These are phyloP conservation scores for Limnephilus rhombicus DNA, from an alignment of 2,888 invertebrate genomes.

Conservation along the genomic window DNA sequence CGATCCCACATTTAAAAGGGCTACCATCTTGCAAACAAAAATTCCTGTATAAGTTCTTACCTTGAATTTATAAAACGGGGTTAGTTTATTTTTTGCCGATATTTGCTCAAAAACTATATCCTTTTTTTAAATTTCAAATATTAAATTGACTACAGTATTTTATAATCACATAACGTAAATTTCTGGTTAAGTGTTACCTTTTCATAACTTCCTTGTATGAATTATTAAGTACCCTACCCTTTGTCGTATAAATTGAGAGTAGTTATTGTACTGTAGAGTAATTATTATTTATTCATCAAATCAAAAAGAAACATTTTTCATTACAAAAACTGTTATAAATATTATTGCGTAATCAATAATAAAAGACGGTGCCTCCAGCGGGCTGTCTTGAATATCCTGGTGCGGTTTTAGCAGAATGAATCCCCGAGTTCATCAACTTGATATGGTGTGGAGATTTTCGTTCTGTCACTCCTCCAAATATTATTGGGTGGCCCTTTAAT, in stretches of 20 bases:
- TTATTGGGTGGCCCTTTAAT: slow-evolving; percentile 75
- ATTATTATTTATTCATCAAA: not conserved
- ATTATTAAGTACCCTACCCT: no score
- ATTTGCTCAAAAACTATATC: not conserved
- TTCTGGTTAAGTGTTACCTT: no score
- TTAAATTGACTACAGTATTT: not conserved
- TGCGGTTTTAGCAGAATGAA: slow-evolving; percentile 88
- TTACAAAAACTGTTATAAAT: not conserved
- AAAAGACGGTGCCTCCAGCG: slow-evolving; percentile 85
- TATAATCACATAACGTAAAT: not conserved
- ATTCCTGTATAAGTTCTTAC: not conserved
- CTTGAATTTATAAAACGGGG: not conserved
- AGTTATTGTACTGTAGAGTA: not conserved
- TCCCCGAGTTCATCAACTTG: slow-evolving; percentile 89
- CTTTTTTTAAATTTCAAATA: not conserved
- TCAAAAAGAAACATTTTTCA: not conserved
- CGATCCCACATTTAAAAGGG: not conserved
- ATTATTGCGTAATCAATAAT: slow-evolving; percentile 75
- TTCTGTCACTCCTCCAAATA: slow-evolving; percentile 69
- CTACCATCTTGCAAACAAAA: not conserved
- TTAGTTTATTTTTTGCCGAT: not conserved
- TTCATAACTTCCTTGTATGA: no score
- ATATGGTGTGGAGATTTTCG: slow-evolving; percentile 84
- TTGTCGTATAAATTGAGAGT: no score
- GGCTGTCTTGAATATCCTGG: slow-evolving; percentile 89